phyloP scores from a whole-genome alignment of 1,140 invertebrate genomes.

The Hetaerina americana region DNA sequence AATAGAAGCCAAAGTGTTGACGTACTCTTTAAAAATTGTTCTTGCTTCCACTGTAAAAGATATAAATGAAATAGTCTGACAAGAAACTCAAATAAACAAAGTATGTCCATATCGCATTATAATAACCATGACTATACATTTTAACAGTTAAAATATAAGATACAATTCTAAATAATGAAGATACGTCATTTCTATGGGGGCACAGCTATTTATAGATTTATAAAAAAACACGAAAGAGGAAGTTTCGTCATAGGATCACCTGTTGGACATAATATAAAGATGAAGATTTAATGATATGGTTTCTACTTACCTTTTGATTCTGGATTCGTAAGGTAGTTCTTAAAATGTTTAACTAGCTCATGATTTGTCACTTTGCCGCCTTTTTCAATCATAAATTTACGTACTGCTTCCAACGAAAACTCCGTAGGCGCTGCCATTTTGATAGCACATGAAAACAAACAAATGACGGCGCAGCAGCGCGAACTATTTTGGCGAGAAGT shows the following conservation, averaged over 20 bases:
- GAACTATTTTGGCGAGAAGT: not conserved
- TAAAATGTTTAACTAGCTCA: constrained; percentile 78
- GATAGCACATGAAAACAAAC: constrained; percentile 15
- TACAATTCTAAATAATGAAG: no score
- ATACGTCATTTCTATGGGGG: no score
- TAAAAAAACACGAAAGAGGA: no score
- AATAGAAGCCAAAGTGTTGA: constrained; percentile 75
- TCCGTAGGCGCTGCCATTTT: constrained; percentile 55
- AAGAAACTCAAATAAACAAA: no score
- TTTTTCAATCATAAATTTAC: constrained; percentile 65
- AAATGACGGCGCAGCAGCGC: not conserved
- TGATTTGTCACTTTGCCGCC: constrained; percentile 76
- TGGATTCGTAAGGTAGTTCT: constrained; percentile 66
- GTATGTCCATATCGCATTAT: no score
- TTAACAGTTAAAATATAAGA: no score
- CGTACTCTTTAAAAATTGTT: constrained; percentile 77
- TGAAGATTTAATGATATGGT: not conserved
- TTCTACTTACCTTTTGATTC: constrained; percentile 51
- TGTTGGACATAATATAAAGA: not conserved
- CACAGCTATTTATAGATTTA: no score
- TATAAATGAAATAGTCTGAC: constrained; percentile 15
- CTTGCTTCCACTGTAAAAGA: constrained; percentile 62
- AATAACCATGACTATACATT: no score
- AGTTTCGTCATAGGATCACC: not conserved
- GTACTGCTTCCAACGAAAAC: constrained; percentile 67